phyloP scores from a whole-genome alignment of 2,113 vertebrate genomes.

The Athene noctua region DNA sequence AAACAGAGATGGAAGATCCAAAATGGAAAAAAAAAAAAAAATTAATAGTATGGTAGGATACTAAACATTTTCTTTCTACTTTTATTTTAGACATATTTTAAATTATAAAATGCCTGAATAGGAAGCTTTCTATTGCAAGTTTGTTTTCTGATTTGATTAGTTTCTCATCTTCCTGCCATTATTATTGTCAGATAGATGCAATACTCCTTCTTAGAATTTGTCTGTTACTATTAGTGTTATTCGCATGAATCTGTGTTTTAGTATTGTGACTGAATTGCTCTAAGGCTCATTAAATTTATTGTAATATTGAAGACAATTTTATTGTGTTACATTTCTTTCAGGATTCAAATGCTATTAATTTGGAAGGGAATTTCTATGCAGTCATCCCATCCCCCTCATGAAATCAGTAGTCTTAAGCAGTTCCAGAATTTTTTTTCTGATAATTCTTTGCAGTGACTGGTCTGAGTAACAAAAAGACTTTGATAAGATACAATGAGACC shows the following conservation, averaged over 20 bases:
- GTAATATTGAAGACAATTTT: not conserved
- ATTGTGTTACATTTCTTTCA: not conserved
- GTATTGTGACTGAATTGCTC: not conserved
- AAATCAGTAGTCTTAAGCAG: slow-evolving; percentile 40
- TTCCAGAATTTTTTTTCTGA: slow-evolving; percentile 10
- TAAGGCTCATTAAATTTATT: not conserved
- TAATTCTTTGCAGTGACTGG: slow-evolving; percentile 33
- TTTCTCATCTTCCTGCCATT: not conserved
- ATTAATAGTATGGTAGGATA: not conserved
- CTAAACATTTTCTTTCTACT: not conserved
- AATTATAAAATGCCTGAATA: not conserved
- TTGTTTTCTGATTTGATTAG: not conserved
- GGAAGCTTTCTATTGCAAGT: not conserved
- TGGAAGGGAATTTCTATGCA: not conserved
- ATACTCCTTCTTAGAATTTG: not conserved
- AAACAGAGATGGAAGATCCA: not conserved
- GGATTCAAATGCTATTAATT: slow-evolving; percentile 28
- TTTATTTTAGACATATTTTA: not conserved
- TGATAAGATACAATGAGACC: slow-evolving; percentile 17
- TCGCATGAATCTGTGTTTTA: not conserved
- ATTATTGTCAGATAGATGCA: not conserved
- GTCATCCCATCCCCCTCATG: not conserved
- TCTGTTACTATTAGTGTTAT: not conserved
- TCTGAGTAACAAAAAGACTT: slow-evolving; percentile 18
- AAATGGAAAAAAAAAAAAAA: not conserved